These are phyloP conservation scores for Odontamblyopus lacepedii DNA, from an alignment of 2,797 vertebrate species.

Conservation along the genomic window DNA sequence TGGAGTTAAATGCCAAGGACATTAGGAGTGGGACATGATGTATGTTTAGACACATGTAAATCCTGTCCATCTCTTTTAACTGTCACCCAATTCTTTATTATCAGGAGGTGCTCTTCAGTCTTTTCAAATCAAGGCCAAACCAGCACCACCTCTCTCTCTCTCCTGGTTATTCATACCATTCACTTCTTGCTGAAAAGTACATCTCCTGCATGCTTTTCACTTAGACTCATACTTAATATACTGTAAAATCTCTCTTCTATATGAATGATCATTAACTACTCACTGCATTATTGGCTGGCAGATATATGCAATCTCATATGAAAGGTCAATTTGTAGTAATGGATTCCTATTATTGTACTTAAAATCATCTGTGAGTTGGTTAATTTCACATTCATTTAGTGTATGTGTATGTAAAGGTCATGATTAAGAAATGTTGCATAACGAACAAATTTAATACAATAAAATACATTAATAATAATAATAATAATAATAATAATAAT, in stretches of 20 bases:
- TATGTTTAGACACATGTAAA: constrained; percentile 55
- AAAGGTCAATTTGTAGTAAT: background rate
- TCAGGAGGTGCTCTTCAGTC: constrained; percentile 55
- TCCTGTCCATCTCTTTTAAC: constrained; percentile 49
- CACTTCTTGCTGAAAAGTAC: constrained; percentile 13
- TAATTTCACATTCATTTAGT: background rate
- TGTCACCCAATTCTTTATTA: constrained; percentile 75
- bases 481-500: background rate
- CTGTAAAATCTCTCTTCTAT: background rate
- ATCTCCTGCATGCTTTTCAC: constrained; percentile 21
- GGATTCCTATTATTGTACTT: background rate
- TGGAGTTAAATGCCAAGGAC: constrained; percentile 74
- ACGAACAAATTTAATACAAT: too few species aligned
- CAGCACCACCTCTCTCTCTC: constrained; percentile 49
- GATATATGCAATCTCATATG: background rate
- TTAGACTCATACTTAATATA: too few species aligned
- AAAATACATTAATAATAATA: too few species aligned
- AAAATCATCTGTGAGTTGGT: background rate
- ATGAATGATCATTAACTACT: background rate
- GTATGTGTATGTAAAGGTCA: too few species aligned
- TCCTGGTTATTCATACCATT: constrained; percentile 32
- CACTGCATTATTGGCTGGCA: background rate
- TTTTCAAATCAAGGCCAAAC: constrained; percentile 69
- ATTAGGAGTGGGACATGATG: constrained; percentile 61
- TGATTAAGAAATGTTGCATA: too few species aligned